Conservation (phyloP, 2,888 invertebrate species). For the Heteropelma amictum region DNA sequence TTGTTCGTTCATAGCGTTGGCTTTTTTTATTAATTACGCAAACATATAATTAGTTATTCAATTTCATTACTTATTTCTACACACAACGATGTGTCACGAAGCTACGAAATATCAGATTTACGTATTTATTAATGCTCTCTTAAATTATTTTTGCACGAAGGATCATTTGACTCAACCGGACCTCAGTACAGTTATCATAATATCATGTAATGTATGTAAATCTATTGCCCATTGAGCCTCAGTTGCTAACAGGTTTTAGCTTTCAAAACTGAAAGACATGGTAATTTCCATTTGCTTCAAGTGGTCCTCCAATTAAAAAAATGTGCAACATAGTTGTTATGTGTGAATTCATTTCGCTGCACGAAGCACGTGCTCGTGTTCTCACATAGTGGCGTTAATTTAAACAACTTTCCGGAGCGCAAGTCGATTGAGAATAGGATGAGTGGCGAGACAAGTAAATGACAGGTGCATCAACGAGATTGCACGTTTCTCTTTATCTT, state of each 20-base stretch:
- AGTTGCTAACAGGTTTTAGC: not conserved
- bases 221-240: not conserved
- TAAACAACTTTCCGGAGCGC: constrained; percentile 17
- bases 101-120: too few relatives aligned
- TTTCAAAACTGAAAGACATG: not conserved
- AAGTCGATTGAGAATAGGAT: constrained; percentile 21
- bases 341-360: constrained; percentile 3
- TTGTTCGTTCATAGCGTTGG: too few relatives aligned
- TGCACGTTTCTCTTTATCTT: not conserved
- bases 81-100: too few relatives aligned
- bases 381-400: constrained; percentile 19
- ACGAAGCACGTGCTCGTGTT: not conserved
- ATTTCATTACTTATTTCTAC: too few relatives aligned
- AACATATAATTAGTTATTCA: too few relatives aligned
- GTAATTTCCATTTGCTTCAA: constrained; percentile 8
- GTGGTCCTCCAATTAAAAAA: constrained; percentile 41
- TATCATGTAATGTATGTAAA: too few relatives aligned
- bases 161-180: too few relatives aligned
- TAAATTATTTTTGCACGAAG: too few relatives aligned
- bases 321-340: constrained; percentile 12
- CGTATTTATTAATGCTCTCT: too few relatives aligned
- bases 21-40: too few relatives aligned
- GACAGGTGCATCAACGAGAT: constrained; percentile 14
- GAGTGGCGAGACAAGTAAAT: constrained; percentile 27
- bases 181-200: too few relatives aligned